These are phyloP conservation scores for Ypsolopha scabrella DNA, from an alignment of 2,888 invertebrate species.

Conservation along the genomic window DNA sequence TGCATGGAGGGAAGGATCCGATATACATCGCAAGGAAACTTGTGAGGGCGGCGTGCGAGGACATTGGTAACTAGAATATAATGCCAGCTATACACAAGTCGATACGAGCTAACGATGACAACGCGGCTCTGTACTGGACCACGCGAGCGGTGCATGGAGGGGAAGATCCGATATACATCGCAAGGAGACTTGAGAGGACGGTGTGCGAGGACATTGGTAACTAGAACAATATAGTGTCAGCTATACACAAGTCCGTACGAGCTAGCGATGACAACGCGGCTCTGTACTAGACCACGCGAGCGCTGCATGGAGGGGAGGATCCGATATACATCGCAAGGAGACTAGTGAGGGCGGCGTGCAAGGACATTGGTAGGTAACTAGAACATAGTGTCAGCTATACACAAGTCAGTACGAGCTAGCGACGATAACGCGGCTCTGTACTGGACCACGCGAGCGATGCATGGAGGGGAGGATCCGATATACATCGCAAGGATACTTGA, in stretches of 20 bases:
- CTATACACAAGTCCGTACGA: constrained; percentile 85
- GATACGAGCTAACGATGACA: constrained; percentile 82
- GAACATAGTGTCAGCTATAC: constrained; percentile 83
- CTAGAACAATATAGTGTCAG: constrained; percentile 80
- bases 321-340: constrained; percentile 82
- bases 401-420: constrained; percentile 85
- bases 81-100: constrained; percentile 88
- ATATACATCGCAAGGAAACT: constrained; percentile 81
- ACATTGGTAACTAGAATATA: constrained; percentile 82
- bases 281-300: constrained; percentile 85
- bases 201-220: constrained; percentile 85
- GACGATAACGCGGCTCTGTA: constrained; percentile 86
- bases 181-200: constrained; percentile 78
- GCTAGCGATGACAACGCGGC: constrained; percentile 85
- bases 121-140: constrained; percentile 86
- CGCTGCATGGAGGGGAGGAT: constrained; percentile 84
- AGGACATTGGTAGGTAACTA: constrained; percentile 89
- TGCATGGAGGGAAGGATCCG: constrained; percentile 85
- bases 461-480: constrained; percentile 84
- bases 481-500: constrained; percentile 82
- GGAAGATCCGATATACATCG: constrained; percentile 84
- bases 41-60: constrained; percentile 81
- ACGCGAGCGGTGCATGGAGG: constrained; percentile 83
- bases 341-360: constrained; percentile 79
- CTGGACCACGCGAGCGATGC: constrained; percentile 84